These are phyloP conservation scores for Trichosurus vulpecula DNA, from an alignment of 2,797 vertebrate genomes.

Conservation along the genomic window DNA sequence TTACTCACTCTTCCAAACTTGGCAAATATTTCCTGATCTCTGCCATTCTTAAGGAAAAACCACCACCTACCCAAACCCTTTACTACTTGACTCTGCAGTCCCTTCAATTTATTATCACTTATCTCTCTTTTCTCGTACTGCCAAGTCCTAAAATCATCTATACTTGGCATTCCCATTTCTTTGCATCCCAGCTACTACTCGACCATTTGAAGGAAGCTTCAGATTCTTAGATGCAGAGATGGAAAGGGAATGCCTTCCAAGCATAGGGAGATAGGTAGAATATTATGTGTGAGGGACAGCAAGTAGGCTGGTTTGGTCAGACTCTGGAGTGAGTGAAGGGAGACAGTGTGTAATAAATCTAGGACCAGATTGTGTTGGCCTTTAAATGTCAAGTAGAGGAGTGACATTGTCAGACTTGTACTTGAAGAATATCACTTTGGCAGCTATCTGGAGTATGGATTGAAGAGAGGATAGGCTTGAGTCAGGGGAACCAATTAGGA, in stretches of 20 bases:
- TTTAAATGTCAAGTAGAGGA: not conserved
- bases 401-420: not conserved
- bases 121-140: not conserved
- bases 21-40: not conserved
- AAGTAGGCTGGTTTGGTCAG: not conserved
- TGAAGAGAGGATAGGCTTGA: not conserved
- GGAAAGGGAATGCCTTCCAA: not conserved
- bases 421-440: not conserved
- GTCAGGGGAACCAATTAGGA: not conserved
- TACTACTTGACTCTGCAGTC: not conserved
- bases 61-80: not conserved
- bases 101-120: not conserved
- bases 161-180: not conserved
- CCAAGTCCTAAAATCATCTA: not conserved
- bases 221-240: not conserved
- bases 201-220: not conserved
- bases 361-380: not conserved
- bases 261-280: not conserved
- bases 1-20: not conserved
- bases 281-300: not conserved
- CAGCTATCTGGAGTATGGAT: not conserved
- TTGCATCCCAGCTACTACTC: not conserved
- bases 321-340: not conserved
- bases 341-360: not conserved
- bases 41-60: not conserved